Base-by-base conservation (phyloP, 2,888 invertebrate species). In the Aporophyla lueneburgensis region DNA sequence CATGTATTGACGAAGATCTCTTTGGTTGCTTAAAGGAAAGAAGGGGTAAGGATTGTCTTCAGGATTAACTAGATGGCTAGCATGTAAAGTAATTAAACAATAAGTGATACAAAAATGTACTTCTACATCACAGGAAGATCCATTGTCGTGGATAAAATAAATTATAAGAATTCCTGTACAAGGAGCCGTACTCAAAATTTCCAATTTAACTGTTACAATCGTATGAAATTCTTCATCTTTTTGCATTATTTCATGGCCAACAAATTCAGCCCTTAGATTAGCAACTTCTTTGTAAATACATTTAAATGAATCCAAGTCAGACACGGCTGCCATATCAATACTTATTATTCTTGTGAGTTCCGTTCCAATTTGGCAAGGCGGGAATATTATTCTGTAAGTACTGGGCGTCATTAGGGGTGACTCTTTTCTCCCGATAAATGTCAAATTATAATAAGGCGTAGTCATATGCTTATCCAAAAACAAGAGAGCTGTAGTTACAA, bases 401-500 rank as follows among this genome's bases (percentile, higher is more conserved):
- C 92, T 93, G 2, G 95, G 90, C 63, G 78, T 91, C 92, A 96
- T 93, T 49, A 80, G 72, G 49, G 94, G 93, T 10, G 91, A 89
- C 87, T 92, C 91, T 59, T 91, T 90, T 89, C 86, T 92, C 71
- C 96, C 96, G 81, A 89, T 78, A 88, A 96, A 96, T 61, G 95
- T 95, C 76, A 96, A 91, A 88, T 96, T 96, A 74, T 89, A 93
- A 85, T 94, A 96, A 1, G 96, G 95, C 71, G 91, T 90, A 40
- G 91, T 91, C 93, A 94, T 92, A 66, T 93, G 88, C 86, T 95
- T 95, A 80, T 96, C 96, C 53, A 96, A 88, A 91, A 93, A 96
- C 66, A 96, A 81, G 49, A 93, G 67, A 66, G 96, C 96, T 43
- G 93, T 93, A 19, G 94, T 86, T 7, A 93, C 90, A 91, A 93